Evolutionary conservation across 2,113 vertebrate genomes (phyloP).

Genomic region (Melanostigma gelatinosum): DNA sequence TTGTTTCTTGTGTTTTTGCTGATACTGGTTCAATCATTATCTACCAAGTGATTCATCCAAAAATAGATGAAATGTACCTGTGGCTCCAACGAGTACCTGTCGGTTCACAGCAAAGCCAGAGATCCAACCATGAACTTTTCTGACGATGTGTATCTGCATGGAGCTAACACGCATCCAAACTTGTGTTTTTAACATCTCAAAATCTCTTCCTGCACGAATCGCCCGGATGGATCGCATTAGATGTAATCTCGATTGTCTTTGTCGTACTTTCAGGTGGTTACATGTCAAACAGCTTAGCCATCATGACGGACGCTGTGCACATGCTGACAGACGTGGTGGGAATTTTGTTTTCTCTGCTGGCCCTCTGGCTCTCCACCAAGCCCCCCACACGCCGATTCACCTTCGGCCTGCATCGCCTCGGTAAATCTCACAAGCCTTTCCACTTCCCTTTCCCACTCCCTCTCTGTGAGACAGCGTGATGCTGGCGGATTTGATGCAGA

Average conservation of each 20-base stretch:
- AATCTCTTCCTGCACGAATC: not conserved
- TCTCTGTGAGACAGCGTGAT: not conserved
- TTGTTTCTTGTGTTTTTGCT: not conserved
- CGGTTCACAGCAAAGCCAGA: not conserved
- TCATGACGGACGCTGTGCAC: conserved; percentile 98
- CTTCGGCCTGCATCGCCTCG: conserved; percentile 96
- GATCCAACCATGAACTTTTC: not conserved
- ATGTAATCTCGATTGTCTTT: not conserved
- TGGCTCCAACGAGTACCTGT: not conserved
- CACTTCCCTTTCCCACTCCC: not conserved
- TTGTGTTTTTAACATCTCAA: not conserved
- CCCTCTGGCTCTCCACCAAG: conserved; percentile 94
- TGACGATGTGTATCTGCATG: not conserved
- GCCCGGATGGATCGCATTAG: not conserved
- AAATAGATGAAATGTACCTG: not conserved
- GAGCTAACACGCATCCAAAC: not conserved
- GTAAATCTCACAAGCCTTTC: conserved; percentile 75
- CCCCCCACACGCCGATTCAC: conserved; percentile 93
- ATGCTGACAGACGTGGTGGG: conserved; percentile 95
- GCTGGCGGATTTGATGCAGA: not conserved
- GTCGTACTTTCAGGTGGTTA: conserved; percentile 87
- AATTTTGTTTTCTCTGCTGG: conserved; percentile 93
- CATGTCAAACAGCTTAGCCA: conserved; percentile 94
- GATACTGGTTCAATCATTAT: not conserved
- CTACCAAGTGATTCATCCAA: not conserved